These are phyloP conservation scores for Xenopus laevis DNA, from an alignment of 2,113 vertebrate genomes.

Conservation along the genomic window DNA sequence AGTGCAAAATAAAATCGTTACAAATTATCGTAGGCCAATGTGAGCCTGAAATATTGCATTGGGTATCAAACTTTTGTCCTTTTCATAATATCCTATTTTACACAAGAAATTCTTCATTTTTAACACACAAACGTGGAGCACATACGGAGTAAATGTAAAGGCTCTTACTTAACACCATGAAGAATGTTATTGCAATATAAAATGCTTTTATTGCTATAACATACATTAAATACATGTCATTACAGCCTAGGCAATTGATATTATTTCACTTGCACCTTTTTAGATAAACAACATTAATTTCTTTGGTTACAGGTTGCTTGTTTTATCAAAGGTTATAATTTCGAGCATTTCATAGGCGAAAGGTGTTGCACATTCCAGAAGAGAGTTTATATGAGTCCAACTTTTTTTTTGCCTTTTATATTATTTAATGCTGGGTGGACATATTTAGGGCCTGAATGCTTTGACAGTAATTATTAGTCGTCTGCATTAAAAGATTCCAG, in stretches of 20 bases:
- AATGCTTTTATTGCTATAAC: too few species aligned
- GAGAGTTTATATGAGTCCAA: slow-evolving; percentile 49
- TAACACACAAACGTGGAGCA: too few species aligned
- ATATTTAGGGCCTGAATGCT: slow-evolving; percentile 63
- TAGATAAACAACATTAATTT: too few species aligned
- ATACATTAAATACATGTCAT: not conserved
- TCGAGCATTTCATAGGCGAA: not conserved
- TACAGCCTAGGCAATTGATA: not conserved
- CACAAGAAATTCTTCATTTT: too few species aligned
- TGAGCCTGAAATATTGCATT: too few species aligned
- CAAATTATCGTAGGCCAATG: too few species aligned
- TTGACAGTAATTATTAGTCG: slow-evolving; percentile 82
- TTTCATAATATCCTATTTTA: too few species aligned
- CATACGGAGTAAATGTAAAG: too few species aligned
- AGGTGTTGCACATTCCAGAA: slow-evolving; percentile 21
- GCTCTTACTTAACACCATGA: too few species aligned
- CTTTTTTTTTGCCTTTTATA: slow-evolving; percentile 53
- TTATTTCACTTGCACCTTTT: not conserved
- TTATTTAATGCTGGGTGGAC: slow-evolving; percentile 64
- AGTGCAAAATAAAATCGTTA: too few species aligned
- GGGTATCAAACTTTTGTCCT: too few species aligned
- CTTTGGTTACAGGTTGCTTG: not conserved
- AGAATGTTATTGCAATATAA: too few species aligned
- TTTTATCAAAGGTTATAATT: not conserved
- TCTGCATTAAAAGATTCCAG: slow-evolving; percentile 81